These are phyloP conservation scores for Prorops nasuta DNA, from an alignment of 1,140 invertebrate species.

Conservation along the genomic window DNA sequence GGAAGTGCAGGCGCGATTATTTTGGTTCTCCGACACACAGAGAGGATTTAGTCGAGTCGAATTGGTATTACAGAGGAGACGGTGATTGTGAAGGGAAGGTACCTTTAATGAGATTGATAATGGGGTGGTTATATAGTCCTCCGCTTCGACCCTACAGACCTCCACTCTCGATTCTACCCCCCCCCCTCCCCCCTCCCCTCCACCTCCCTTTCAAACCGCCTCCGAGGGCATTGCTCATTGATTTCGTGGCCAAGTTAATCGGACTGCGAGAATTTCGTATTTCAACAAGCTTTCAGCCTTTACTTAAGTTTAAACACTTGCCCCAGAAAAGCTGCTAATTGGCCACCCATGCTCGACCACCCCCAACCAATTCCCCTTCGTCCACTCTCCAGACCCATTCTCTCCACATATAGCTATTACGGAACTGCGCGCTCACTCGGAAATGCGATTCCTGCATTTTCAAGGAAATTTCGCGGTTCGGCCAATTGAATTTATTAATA, in stretches of 20 bases:
- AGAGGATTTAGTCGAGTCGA: too few species aligned
- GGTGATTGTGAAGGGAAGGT: too few species aligned
- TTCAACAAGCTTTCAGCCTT: conserved; percentile 16
- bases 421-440: too few species aligned
- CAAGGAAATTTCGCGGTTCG: too few species aligned
- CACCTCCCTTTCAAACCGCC: background rate
- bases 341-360: too few species aligned
- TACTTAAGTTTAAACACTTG: conserved; percentile 30
- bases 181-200: background rate
- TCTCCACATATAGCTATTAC: too few species aligned
- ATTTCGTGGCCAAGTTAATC: conserved; percentile 32
- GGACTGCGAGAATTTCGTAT: conserved; percentile 28
- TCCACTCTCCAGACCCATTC: too few species aligned
- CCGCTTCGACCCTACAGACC: conserved; percentile 14
- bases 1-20: conserved; percentile 6
- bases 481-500: too few species aligned
- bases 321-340: conserved; percentile 27
- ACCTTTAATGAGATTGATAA: conserved; percentile 41
- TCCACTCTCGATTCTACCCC: background rate
- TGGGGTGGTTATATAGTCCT: conserved; percentile 31
- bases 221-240: conserved; percentile 21
- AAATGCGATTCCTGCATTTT: too few species aligned
- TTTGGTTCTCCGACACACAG: too few species aligned
- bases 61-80: too few species aligned
- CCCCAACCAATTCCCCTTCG: too few species aligned